phyloP scores from a whole-genome alignment of 2,113 vertebrate species.

The Erythrocercus mccallii region DNA sequence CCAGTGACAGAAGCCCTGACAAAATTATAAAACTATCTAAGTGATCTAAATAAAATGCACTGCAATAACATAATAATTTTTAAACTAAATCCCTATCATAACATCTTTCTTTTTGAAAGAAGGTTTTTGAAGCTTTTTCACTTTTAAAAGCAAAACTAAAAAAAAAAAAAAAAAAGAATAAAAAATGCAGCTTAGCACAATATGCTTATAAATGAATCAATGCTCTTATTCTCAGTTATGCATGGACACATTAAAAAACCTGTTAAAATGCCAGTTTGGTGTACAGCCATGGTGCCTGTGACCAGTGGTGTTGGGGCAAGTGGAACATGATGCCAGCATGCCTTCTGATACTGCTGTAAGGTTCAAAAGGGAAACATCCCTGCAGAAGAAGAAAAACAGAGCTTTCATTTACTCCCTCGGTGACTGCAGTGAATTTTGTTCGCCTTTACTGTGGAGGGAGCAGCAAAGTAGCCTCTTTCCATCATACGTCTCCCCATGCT shows the following conservation, averaged over 20 bases:
- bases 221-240: not conserved
- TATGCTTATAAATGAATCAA: not conserved
- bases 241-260: not conserved
- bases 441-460: not conserved
- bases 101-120: not conserved
- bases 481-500: fast-evolving
- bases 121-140: not conserved
- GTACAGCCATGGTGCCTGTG: not conserved
- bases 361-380: not conserved
- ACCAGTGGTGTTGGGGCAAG: not conserved
- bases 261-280: fast-evolving
- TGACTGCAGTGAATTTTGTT: not conserved
- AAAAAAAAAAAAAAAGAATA: not conserved
- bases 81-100: not conserved
- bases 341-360: not conserved
- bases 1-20: not conserved
- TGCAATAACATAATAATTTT: not conserved
- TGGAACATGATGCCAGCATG: not conserved
- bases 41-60: not conserved
- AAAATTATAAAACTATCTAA: not conserved
- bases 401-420: not conserved
- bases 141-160: not conserved
- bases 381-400: not conserved
- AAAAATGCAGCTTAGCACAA: not conserved
- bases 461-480: not conserved